phyloP scores from a whole-genome alignment of 2,888 invertebrate genomes.

The Hydrotaea cyrtoneurina region DNA sequence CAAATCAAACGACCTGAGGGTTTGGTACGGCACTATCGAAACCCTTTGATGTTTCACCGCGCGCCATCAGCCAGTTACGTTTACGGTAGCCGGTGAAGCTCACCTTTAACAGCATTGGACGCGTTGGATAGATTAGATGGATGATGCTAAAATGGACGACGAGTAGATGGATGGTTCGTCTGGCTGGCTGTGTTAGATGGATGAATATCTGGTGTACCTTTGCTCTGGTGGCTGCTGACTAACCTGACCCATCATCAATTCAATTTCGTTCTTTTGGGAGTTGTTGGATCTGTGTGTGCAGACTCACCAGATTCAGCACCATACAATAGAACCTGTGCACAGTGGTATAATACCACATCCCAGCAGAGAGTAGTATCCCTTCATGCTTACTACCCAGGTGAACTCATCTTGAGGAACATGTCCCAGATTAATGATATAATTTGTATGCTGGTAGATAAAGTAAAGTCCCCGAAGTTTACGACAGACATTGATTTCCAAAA shows the following conservation, averaged over 20 bases:
- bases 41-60: conserved; percentile 62
- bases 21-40: conserved; percentile 54
- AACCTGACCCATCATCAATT: conserved; percentile 52
- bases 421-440: too few relatives aligned
- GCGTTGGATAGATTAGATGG: conserved; percentile 20
- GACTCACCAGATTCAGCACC: conserved; percentile 1
- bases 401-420: too few relatives aligned
- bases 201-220: too few relatives aligned
- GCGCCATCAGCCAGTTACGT: conserved; percentile 40
- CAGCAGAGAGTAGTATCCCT: too few relatives aligned
- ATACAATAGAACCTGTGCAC: too few relatives aligned
- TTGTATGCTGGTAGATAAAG: too few relatives aligned
- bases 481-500: too few relatives aligned
- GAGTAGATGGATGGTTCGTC: neutral
- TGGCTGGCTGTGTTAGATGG: neutral
- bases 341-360: too few relatives aligned
- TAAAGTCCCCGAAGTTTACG: too few relatives aligned
- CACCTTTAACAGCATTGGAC: conserved; percentile 51
- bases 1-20: conserved; percentile 61
- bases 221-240: neutral
- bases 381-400: too few relatives aligned
- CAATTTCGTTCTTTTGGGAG: conserved; percentile 27
- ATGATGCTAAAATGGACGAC: neutral
- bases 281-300: neutral
- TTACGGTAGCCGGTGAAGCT: conserved; percentile 63